Conservation (phyloP, 2,888 invertebrate species). For the Anagyrus pseudococci region DNA sequence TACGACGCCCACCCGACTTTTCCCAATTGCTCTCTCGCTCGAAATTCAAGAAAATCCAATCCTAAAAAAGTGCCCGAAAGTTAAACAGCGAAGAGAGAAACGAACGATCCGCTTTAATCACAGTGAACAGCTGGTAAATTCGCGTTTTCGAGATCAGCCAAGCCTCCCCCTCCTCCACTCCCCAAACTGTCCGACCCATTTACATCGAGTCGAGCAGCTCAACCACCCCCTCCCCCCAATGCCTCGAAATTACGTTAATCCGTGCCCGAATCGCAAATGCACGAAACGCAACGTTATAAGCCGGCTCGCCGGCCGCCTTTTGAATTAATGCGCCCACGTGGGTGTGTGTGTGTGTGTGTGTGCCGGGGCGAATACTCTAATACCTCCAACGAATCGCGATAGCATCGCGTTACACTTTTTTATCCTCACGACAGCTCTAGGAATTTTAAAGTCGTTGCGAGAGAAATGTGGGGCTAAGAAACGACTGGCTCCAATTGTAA, state of each 20-base stretch:
- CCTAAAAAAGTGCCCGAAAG: too few relatives aligned
- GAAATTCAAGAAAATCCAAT: too few relatives aligned
- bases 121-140: too few relatives aligned
- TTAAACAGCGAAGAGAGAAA: too few relatives aligned
- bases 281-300: constrained; percentile 20
- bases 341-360: neutral
- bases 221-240: neutral
- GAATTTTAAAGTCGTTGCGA: too few relatives aligned
- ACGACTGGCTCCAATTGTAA: neutral
- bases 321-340: neutral
- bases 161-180: constrained; percentile 4
- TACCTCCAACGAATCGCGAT: constrained; percentile 20
- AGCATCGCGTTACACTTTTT: constrained; percentile 20
- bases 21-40: too few relatives aligned
- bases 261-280: constrained; percentile 29
- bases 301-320: constrained; percentile 1
- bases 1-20: too few relatives aligned
- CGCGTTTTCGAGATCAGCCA: too few relatives aligned
- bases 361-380: neutral
- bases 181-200: constrained; percentile 15
- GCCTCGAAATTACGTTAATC: constrained; percentile 29
- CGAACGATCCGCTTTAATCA: too few relatives aligned
- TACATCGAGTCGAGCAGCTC: neutral
- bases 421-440: constrained; percentile 1
- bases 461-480: neutral